Base-by-base conservation (phyloP, 2,113 vertebrate genomes). In the Clupea harengus region DNA sequence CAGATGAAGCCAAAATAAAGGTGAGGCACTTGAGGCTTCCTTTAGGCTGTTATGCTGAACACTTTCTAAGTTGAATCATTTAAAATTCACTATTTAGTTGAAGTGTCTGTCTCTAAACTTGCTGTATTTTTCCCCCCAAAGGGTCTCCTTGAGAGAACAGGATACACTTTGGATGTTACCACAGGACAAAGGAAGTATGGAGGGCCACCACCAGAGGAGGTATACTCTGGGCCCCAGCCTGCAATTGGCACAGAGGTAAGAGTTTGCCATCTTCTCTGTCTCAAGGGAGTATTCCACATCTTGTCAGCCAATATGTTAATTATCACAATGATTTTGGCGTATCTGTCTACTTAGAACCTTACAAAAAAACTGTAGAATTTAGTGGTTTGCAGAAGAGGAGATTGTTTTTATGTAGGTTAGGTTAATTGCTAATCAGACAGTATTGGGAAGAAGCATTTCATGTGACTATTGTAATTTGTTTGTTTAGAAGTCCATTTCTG, bases 1-100 rank as follows among this genome's bases (percentile, higher is more conserved):
- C 98, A 67, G 98, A 99, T 92, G 98, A 99, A 94, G 92, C 96
- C 39, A 99, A 99, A 93, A 99, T 99, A 89, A 99, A 99, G 98
- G 98, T 99, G 64, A 28, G 64, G 9, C 22, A n/a, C 6, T 25
- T 22, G 7, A 25, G 57, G 20, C 64, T 32, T 25, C 3, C 8
- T 32, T 25, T 28, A 13, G 25, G 25, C 25, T 72, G 8, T 72
- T 25, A 72, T 28, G n/a, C 9, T 72, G 25, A 72, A 28, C 13
- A 64, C 6, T 57, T 57, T 20, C 4, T 20, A 17, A 57, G 52
- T 57, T 15, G 11, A 5, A 15, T 57, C 52, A 5, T 49, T 47
- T 47, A 47, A 47, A 8, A 47, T 47, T 47, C 46, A 47, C 46
- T 47, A 20, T 22, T 5, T n/a, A 22, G 22, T n/a, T 64, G 6